A percentile compares a stretch with the other conserved stretches of the same genome.
phyloP scores from a whole-genome alignment of 2,797 vertebrate genomes.

The Allobates femoralis region DNA sequence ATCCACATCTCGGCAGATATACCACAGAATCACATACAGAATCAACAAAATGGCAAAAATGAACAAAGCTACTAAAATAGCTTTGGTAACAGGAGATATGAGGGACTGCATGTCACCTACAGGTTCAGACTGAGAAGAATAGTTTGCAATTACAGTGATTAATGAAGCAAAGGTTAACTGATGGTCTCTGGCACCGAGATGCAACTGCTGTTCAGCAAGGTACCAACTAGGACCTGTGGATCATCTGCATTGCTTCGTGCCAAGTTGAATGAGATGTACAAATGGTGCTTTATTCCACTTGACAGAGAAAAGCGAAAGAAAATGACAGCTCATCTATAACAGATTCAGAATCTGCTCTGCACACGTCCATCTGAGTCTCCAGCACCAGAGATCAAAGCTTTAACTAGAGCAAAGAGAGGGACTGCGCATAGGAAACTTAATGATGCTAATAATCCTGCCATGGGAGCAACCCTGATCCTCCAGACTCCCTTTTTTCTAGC shows the following conservation, averaged over 20 bases:
- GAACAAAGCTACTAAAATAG: slow-evolving; percentile 93
- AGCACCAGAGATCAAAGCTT: slow-evolving; percentile 52
- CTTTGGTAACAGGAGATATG: slow-evolving; percentile 96
- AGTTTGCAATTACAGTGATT: slow-evolving; percentile 49
- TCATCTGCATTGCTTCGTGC: slow-evolving; percentile 69
- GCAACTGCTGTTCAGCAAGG: slow-evolving; percentile 57
- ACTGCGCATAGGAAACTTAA: slow-evolving; percentile 58
- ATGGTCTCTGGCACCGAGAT: slow-evolving; percentile 49
- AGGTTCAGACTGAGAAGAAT: slow-evolving; percentile 66
- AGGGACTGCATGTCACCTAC: slow-evolving; percentile 93
- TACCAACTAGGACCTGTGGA: slow-evolving; percentile 65
- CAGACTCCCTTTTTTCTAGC: slow-evolving; percentile 49
- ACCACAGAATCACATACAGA: slow-evolving; percentile 98
- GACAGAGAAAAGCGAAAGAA: slow-evolving; percentile 54
- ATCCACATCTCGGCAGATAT: slow-evolving; percentile 98
- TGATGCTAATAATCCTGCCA: slow-evolving; percentile 63
- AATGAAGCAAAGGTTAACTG: slow-evolving; percentile 62
- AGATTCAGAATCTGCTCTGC: slow-evolving; percentile 59
- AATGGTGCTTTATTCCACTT: slow-evolving; percentile 57
- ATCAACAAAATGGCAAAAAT: slow-evolving; percentile 98
- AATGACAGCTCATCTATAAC: slow-evolving; percentile 52
- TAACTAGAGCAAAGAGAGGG: slow-evolving; percentile 57
- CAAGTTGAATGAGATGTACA: slow-evolving; percentile 64
- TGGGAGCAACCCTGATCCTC: slow-evolving; percentile 56
- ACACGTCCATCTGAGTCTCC: slow-evolving; percentile 63